A percentile compares a stretch with the other conserved stretches of the same genome.
These are phyloP conservation scores for Pavo muticus DNA, from an alignment of 2,113 vertebrate genomes.

Conservation along the genomic window DNA sequence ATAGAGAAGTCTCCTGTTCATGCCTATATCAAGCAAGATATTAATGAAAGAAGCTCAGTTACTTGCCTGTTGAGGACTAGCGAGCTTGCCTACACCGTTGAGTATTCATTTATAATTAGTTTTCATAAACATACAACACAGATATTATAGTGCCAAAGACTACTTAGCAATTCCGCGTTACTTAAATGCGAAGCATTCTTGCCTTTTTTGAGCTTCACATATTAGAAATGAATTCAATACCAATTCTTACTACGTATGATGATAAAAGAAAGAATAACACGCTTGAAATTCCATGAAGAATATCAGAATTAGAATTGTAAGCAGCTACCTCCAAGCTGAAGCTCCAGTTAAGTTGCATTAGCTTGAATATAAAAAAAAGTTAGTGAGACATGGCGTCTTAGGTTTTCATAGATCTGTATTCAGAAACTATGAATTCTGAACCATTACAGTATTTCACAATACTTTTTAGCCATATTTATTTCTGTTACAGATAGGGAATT, in stretches of 20 bases:
- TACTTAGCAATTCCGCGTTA: not conserved
- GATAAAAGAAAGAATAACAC: not conserved
- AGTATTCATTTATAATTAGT: not conserved
- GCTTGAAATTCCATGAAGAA: not conserved
- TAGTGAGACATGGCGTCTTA: not conserved
- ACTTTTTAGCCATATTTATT: not conserved
- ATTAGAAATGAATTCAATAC: not conserved
- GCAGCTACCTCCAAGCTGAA: not conserved
- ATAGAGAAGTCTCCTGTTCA: not conserved
- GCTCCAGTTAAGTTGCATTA: not conserved
- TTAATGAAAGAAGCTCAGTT: not conserved
- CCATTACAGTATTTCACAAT: not conserved
- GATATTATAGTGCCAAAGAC: not conserved
- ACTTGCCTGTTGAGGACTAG: not conserved
- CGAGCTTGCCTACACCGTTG: not conserved
- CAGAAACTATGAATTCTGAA: not conserved
- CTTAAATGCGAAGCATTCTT: not conserved
- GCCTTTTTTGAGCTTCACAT: not conserved
- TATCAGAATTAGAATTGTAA: not conserved
- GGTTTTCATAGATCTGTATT: not conserved
- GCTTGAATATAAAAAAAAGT: not conserved
- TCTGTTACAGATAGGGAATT: not conserved
- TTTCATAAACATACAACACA: constrained; percentile 15
- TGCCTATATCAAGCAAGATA: not conserved
- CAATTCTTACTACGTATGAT: not conserved